A percentile compares a stretch with the other conserved stretches of the same genome.
Evolutionary conservation across 1,140 invertebrate species (phyloP).

Genomic region (Atta cephalotes): DNA sequence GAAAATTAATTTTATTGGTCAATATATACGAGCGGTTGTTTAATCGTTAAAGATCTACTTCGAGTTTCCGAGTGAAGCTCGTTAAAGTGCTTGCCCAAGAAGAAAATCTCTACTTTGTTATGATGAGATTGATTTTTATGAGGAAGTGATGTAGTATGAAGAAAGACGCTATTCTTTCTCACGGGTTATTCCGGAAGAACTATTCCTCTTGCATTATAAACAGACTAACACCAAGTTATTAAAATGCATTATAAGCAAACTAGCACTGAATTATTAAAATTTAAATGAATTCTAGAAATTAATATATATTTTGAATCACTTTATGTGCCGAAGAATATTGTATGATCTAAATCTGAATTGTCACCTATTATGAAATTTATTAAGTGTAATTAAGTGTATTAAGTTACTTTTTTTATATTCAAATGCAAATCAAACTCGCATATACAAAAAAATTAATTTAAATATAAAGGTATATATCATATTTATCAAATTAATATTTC

Average conservation of each 20-base stretch:
- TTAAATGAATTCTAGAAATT: conserved; percentile 17
- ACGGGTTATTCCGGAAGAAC: conserved; percentile 24
- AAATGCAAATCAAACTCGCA: background rate
- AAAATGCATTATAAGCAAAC: conserved; percentile 10
- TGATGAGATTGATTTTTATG: conserved; percentile 58
- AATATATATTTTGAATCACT: background rate
- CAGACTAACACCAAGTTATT: background rate
- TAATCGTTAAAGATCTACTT: conserved; percentile 12
- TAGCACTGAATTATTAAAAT: background rate
- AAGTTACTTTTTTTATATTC: conserved; percentile 5
- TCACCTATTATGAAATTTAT: background rate
- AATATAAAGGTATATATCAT: background rate
- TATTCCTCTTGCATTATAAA: conserved; percentile 23
- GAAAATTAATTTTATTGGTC: conserved; percentile 28
- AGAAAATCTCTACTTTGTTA: conserved; percentile 51
- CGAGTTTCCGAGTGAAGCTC: background rate
- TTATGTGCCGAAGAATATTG: background rate
- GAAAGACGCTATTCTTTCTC: conserved; percentile 39
- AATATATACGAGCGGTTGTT: conserved; percentile 26
- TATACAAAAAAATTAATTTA: background rate
- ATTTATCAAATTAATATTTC: background rate
- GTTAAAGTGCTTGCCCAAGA: conserved; percentile 29
- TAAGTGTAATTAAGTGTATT: background rate
- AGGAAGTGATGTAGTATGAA: conserved; percentile 22
- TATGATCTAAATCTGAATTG: background rate